Evolutionary conservation across 2,113 vertebrate genomes (phyloP).

Genomic region (Prietella phreatophila): DNA sequence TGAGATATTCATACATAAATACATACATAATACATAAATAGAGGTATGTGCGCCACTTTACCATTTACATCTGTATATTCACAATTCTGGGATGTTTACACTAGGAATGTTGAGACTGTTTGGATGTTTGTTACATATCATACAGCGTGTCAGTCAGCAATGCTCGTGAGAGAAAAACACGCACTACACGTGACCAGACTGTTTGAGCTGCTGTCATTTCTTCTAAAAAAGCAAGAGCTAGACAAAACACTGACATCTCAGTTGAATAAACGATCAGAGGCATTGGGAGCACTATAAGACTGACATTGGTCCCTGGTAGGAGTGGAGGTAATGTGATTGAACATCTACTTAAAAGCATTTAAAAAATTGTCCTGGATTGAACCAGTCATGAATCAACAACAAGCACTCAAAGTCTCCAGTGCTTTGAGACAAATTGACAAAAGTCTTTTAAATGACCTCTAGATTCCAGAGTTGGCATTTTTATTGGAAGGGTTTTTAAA

Average conservation of each 20-base stretch:
- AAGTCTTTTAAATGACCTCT: conserved; percentile 27
- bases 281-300: conserved; percentile 3
- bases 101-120: conserved; percentile 40
- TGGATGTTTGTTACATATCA: conserved; percentile 23
- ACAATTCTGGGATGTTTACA: conserved; percentile 26
- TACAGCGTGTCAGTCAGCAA: conserved; percentile 37
- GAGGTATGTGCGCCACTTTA: conserved; percentile 4
- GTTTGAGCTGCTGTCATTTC: conserved; percentile 41
- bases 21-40: conserved; percentile 14
- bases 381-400: background rate
- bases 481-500: background rate
- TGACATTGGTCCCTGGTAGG: conserved; percentile 30
- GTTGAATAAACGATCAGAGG: conserved; percentile 25
- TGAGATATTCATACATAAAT: background rate
- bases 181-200: conserved; percentile 18
- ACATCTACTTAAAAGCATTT: conserved; percentile 22
- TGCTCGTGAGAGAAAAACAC: conserved; percentile 38
- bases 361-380: background rate
- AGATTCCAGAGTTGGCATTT: conserved; percentile 5
- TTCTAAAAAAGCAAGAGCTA: conserved; percentile 29
- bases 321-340: conserved; percentile 30
- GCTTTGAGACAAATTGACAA: conserved; percentile 9
- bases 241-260: conserved; percentile 22
- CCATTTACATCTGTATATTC: conserved; percentile 2
- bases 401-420: background rate